Evolutionary conservation across 2,797 vertebrate species (phyloP).

Genomic region (Falco concolor): DNA sequence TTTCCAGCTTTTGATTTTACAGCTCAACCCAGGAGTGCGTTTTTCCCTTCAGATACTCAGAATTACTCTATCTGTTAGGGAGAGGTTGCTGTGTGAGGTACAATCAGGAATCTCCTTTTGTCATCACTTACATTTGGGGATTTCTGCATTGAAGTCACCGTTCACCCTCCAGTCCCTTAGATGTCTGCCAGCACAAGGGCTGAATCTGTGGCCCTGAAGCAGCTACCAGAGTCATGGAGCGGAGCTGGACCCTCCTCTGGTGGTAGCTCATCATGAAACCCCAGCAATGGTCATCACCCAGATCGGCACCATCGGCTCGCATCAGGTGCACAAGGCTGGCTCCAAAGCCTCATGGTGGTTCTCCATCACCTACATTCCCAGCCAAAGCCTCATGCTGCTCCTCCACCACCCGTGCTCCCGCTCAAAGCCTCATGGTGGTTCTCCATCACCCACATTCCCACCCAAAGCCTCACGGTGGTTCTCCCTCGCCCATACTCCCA

Average conservation of each 20-base stretch:
- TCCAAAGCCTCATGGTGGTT: background rate
- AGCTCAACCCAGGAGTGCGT: background rate
- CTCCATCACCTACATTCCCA: no score
- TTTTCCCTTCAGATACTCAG: background rate
- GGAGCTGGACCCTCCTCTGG: background rate
- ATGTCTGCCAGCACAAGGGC: background rate
- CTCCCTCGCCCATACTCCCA: background rate
- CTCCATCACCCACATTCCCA: no score
- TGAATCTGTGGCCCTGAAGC: background rate
- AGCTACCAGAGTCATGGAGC: background rate
- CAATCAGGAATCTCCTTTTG: background rate
- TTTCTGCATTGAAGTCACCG: background rate
- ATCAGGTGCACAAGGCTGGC: background rate
- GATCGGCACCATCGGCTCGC: fast-evolving
- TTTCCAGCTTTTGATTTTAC: slow-evolving; percentile 39
- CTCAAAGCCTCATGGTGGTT: background rate
- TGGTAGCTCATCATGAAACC: background rate
- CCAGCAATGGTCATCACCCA: fast-evolving
- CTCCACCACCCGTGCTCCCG: background rate
- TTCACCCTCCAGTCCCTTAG: background rate
- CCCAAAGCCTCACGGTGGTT: no score
- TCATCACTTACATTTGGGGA: background rate
- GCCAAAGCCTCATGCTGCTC: no score
- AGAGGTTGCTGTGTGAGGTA: background rate
- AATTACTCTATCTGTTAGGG: background rate